Base-by-base conservation (phyloP, 2,113 vertebrate genomes). In the Cryptotis parvus region DNA sequence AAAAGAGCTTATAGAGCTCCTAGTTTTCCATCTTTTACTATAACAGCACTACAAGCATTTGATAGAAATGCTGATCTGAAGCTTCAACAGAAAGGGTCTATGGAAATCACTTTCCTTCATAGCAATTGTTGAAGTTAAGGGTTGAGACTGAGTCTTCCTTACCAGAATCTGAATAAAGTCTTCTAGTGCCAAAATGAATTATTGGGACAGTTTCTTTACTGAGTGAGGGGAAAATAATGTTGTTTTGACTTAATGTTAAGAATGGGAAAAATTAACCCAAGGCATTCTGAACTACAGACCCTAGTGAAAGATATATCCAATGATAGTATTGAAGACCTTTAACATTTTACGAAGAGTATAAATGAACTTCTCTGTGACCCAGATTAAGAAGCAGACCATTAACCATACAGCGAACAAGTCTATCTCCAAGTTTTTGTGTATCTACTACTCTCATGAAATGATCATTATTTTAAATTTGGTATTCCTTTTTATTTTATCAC, bases 141-240 rank as follows among this genome's bases (percentile, higher is more conserved):
- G 20, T 58, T 58, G 55, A 52, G 55, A 58, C 24, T 58, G 55
- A 49, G 45, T 49, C 45, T 49, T 49, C 45, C 45, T 49, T 49
- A 49, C 45, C 22, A 24, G 55, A 20, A 22, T 22, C 55, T 58
- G 55, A 24, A 24, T 18, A 31, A 89, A 31, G 11, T 63, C 27
- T 58, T 93, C 73, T 85, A 24, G n/a, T 12, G 2, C 31, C 65
- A 88, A 43, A 65, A 9, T 35, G 75, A 61, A 58, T 7, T 55
- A 35, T 70, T 29, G 63, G 39, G 58, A 31, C 3, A 35, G n/a
- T 70, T 72, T 75, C 35, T 78, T 41, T 70, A 91, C 12, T 61
- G 20, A 70, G 5, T 84, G 41, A 87, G 61, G 81, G 81, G 49
- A 90, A 58, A 83, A 85, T 52, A 7, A 22, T 85, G 79, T 78